Conservation (phyloP, 2,888 invertebrate species). For the Malthinus seriepunctatus region DNA sequence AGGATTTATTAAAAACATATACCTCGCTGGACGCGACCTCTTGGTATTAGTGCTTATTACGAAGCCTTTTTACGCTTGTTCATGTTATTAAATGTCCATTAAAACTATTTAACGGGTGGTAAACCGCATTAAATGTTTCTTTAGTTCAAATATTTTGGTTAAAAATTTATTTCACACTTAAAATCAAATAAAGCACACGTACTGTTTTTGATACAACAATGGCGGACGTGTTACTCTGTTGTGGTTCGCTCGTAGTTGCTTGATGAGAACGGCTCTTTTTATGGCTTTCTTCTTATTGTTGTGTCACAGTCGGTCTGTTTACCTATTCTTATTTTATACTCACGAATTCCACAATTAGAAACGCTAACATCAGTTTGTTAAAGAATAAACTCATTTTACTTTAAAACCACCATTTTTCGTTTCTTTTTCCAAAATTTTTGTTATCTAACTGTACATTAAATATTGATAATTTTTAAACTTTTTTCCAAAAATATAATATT, state of each 20-base stretch:
- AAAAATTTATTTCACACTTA: slow-evolving; percentile 28
- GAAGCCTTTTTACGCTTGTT: too few species aligned
- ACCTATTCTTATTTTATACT: slow-evolving; percentile 28
- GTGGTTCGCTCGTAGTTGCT: slow-evolving; percentile 13
- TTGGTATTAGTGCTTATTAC: too few species aligned
- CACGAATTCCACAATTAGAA: slow-evolving; percentile 30
- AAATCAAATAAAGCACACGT: slow-evolving; percentile 31
- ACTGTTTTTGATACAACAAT: slow-evolving; percentile 28
- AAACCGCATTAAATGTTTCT: slow-evolving; percentile 14
- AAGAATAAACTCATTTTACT: neutral
- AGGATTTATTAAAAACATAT: too few species aligned
- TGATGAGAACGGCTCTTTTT: slow-evolving; percentile 30
- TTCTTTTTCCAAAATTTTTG: too few species aligned
- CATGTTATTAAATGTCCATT: neutral
- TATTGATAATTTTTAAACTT: too few species aligned
- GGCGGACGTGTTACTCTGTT: slow-evolving; percentile 24
- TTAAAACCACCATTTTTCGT: neutral
- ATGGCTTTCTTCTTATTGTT: slow-evolving; percentile 27
- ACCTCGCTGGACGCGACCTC: too few species aligned
- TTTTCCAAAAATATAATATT: too few species aligned
- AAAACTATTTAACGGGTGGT: slow-evolving; percentile 17
- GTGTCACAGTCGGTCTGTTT: slow-evolving; percentile 31
- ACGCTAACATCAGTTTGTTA: slow-evolving; percentile 29
- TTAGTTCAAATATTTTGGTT: slow-evolving; percentile 14
- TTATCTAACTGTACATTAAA: too few species aligned